phyloP scores from a whole-genome alignment of 1,140 invertebrate genomes.

The Periplaneta americana region DNA sequence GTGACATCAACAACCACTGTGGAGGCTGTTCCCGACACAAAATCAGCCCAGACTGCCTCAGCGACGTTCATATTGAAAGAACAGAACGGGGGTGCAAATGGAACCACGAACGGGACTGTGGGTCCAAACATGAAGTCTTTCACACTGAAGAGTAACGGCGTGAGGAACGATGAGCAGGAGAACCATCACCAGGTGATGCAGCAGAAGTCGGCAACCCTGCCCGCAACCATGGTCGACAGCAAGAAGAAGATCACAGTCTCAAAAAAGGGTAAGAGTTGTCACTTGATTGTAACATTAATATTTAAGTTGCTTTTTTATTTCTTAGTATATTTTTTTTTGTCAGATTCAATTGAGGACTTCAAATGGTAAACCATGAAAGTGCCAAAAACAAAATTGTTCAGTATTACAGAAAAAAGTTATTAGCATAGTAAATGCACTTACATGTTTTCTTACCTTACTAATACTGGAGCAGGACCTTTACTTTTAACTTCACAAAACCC shows the following conservation, averaged over 20 bases:
- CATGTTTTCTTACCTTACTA: too few species aligned
- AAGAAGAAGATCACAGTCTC: neutral
- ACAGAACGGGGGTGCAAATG: neutral
- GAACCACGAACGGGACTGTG: neutral
- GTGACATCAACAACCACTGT: neutral
- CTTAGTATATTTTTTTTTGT: too few species aligned
- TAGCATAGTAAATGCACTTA: too few species aligned
- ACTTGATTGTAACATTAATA: too few species aligned
- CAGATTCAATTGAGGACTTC: too few species aligned
- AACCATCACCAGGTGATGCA: neutral
- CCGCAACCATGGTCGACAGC: neutral
- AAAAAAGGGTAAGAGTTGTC: neutral
- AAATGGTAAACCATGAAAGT: too few species aligned
- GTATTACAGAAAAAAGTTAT: too few species aligned
- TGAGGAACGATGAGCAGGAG: neutral
- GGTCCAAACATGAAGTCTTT: neutral
- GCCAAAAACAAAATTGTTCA: too few species aligned
- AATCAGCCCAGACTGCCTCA: neutral
- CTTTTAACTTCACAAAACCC: too few species aligned
- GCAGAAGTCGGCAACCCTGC: neutral
- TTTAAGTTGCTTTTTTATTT: too few species aligned
- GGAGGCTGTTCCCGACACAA: neutral
- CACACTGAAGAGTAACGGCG: neutral
- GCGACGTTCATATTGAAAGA: neutral
- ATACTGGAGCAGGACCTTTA: too few species aligned